Evolutionary conservation across 1,140 invertebrate species (phyloP), one percentile per base, ranked within the genome.

Genomic region (Macrocentrus cingulum): DNA sequence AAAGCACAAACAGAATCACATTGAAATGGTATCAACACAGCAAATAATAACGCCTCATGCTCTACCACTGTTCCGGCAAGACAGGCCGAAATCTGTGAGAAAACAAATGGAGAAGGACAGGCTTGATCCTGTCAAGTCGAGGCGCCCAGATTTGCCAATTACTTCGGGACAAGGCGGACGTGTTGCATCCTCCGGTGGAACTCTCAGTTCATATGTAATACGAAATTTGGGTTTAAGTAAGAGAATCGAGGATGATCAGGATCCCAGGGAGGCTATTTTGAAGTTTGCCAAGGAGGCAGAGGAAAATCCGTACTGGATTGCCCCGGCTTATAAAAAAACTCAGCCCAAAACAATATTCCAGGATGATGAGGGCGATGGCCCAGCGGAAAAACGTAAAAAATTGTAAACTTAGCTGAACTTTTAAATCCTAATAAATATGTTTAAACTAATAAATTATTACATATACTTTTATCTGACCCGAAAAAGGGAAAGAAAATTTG

Each of bases 31-130:
- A 39, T 89, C 90, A 36, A 88, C 90, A 0, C 91, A 95, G 59
- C 92, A 98, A 69, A 94, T 99, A n/a, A 96, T 99, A 11, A 98
- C 96, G 1, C 95, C 97, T 0, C 95, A 99, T 74, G 94, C 97
- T 0, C 79, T 99, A 51, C 97, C 97, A 0, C 81, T 99, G 75
- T 99, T 99, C 77, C 85, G 94, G 55, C 91, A 97, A 77, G 92
- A 97, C 63, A 86, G 93, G 67, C 84, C 94, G 9, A 89, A 92
- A 62, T 95, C 95, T 2, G 90, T 91, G 22, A 85, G 91, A 60
- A 95, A 96, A 73, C 88, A 91, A 71, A 88, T 95, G 85, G 94
- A 98, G 69, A 96, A 95, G 66, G 92, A 94, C 48, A 80, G 91
- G 25, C 80, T 93, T 67, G 96, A 97, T 84, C 97, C 94, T 0